A percentile compares a stretch with the other conserved stretches of the same genome.
These are phyloP conservation scores for Apotomis capreana DNA, from an alignment of 2,888 invertebrate species.

Conservation along the genomic window DNA sequence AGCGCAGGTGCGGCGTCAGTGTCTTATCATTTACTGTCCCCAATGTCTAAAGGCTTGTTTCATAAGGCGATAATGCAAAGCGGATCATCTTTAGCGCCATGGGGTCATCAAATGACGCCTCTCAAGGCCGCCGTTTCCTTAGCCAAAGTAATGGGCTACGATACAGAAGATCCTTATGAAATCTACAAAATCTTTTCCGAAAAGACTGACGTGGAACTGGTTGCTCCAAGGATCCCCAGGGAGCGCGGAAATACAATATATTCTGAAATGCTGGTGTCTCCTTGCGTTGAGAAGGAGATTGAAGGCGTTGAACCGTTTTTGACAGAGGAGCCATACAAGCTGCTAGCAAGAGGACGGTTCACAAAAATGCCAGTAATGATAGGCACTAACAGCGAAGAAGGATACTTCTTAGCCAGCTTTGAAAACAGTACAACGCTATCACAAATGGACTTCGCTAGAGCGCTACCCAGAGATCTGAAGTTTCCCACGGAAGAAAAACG, in stretches of 20 bases:
- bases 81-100: constrained; percentile 66
- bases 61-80: constrained; percentile 73
- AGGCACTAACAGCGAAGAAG: constrained; percentile 66
- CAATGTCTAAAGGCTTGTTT: constrained; percentile 70
- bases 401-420: constrained; percentile 58
- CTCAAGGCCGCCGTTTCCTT: constrained; percentile 63
- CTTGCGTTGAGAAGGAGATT: constrained; percentile 62
- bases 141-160: constrained; percentile 63
- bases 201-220: constrained; percentile 19
- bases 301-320: constrained; percentile 70
- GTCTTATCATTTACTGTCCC: constrained; percentile 67
- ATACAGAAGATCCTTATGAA: constrained; percentile 59
- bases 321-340: constrained; percentile 60
- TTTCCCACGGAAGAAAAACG: constrained; percentile 55
- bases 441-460: constrained; percentile 55
- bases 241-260: constrained; percentile 14
- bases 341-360: constrained; percentile 59
- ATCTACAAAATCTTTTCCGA: constrained; percentile 52
- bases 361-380: constrained; percentile 71
- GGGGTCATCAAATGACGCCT: constrained; percentile 68
- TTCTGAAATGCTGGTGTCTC: constrained; percentile 26
- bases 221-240: constrained; percentile 26
- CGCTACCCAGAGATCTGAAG: constrained; percentile 65
- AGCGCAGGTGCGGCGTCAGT: constrained; percentile 71
- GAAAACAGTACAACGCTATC: constrained; percentile 63